A percentile compares a stretch with the other conserved stretches of the same genome.
phyloP scores from a whole-genome alignment of 2,113 vertebrate species.

The Colinus virginianus region DNA sequence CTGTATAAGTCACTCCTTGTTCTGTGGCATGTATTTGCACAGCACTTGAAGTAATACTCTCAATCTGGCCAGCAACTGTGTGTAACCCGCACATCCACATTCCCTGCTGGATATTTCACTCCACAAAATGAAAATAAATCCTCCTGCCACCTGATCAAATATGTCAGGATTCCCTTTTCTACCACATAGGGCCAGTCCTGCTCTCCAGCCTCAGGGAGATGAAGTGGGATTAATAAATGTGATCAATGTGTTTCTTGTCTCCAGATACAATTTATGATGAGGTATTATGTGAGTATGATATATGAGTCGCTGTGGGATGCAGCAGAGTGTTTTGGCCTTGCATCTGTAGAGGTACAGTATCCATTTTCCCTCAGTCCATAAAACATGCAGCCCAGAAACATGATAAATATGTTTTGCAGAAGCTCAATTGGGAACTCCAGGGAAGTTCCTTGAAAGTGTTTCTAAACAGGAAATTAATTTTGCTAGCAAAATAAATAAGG shows the following conservation, averaged over 20 bases:
- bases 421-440: constrained; percentile 13
- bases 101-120: background rate
- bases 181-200: background rate
- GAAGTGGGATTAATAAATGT: constrained; percentile 8
- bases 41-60: background rate
- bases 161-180: background rate
- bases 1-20: background rate
- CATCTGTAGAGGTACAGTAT: constrained; percentile 11
- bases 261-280: background rate
- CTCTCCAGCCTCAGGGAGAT: background rate
- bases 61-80: background rate
- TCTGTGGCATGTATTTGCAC: background rate
- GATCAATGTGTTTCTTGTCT: constrained; percentile 12
- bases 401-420: background rate
- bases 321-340: constrained; percentile 37
- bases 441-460: constrained; percentile 27
- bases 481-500: background rate
- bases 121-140: background rate
- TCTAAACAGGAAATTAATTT: background rate
- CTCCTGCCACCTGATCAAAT: background rate
- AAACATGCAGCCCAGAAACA: background rate
- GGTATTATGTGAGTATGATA: constrained; percentile 25
- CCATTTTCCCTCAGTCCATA: background rate
- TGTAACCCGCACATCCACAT: background rate
- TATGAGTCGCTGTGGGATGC: constrained; percentile 22